Base-by-base conservation (phyloP, 2,888 invertebrate species). In the Spisula solida region DNA sequence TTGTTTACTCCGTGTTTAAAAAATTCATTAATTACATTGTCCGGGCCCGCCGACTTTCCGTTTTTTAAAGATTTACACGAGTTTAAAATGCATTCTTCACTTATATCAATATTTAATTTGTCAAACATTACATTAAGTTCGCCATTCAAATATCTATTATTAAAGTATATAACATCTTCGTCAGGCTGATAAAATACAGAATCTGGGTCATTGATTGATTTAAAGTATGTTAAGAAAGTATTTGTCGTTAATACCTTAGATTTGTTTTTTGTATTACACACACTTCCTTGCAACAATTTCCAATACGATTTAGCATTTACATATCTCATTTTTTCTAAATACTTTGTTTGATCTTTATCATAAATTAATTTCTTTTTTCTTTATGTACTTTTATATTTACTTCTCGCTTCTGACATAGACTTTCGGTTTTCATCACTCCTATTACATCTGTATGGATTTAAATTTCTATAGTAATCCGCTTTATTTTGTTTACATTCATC, bases 131-230 rank as follows among this genome's bases (percentile, higher is more conserved):
- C 48, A 47, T 66, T 66, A 18, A 66, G 51, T 84, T 84, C 84
- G 6, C 48, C 48, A 47, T 78, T 18, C 25, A 47, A 29, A 51
- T 84, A 84, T 55, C 84, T 10, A 29, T 84, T 51, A 51, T 41
- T 84, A 51, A 78, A 48, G 70, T 70, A 51, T 16, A 84, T n/a
- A 25, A 78, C 84, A 84, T 78, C 84, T 78, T 84, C 84, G 47
- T 84, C 78, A n/a, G 75, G 55, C 5, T 75, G 18, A 55, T 51
- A 85, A 34, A 85, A 85, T 6, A n/a, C 34, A 47, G 55, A 48
- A 2, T 75, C 75, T 75, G 84, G 84, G 48, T 75, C 8, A 31
- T 84, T 84, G 0, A 84, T 70, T 18, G 84, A 34, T 41, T 84
- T 84, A 51, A 84, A 78, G 41, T 75, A 75, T 16, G 10, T 1